Evolutionary conservation across 1,140 invertebrate species (phyloP), one percentile per base, ranked within the genome.

Genomic region (Hycleus cichorii): DNA sequence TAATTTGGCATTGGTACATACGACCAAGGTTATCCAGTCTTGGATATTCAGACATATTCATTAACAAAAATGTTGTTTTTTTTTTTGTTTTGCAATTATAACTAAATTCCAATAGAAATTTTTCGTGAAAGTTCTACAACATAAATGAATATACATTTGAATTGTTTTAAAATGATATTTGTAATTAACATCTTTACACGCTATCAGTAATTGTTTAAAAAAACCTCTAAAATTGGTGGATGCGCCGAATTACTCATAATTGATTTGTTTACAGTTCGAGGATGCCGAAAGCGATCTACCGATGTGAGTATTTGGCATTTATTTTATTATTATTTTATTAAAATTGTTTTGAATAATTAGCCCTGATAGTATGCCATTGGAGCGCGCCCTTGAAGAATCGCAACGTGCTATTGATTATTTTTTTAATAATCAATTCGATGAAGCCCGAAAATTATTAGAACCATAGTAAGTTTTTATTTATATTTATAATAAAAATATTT

Each of bases 361-460:
- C 39, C 65, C 71, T 39, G 66, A 63, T 12, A 71, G 72, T 26
- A 83, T 84, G 80, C 79, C 83, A 52, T 72, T 90, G 60, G 76
- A 83, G 26, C 81, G 79, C 51, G 79, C 85, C 1, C 77, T 91
- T 58, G 76, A 77, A 54, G 87, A 92, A 64, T 81, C 85, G 1
- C 81, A 83, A 62, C 71, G 79, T 40, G 86, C 90, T 2, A 82
- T 93, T 9, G 79, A 87, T 69, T 83, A 86, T 63, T 95, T 95
- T 72, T 89, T 95, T 65, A 92, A 94, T 71, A 95, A 95, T 75
- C 83, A 87, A 67, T 94, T 94, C 69, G 75, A 81, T n/a, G 82
- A 87, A 72, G 91, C 92, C 2, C 83, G 81, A 70, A 79, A 81
- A 49, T 75, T 89, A 49, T 81, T 94, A 75, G 79, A 82, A 68